These are phyloP conservation scores for Rhizomys pruinosus DNA, from an alignment of 2,113 vertebrate genomes.

Conservation along the genomic window DNA sequence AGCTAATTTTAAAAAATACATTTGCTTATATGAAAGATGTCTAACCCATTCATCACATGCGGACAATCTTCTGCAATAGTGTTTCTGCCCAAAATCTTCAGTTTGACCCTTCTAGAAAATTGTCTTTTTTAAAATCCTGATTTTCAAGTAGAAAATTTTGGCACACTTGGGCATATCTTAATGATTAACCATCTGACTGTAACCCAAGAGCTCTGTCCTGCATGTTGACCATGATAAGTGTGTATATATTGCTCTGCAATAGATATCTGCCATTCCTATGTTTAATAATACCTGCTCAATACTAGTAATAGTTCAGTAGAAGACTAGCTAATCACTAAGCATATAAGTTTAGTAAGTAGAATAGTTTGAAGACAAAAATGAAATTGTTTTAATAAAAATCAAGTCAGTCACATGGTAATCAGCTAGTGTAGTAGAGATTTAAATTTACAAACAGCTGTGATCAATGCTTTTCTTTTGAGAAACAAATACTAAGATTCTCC, in stretches of 20 bases:
- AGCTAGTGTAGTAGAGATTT: neutral
- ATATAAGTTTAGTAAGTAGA: neutral
- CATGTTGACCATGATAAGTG: neutral
- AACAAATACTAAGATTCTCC: neutral
- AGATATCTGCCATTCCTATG: neutral
- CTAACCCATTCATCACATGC: neutral
- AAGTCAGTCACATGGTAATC: neutral
- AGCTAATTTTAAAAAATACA: constrained; percentile 30
- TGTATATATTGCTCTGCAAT: neutral
- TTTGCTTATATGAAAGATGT: constrained; percentile 13
- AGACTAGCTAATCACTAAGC: neutral
- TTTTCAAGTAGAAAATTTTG: neutral
- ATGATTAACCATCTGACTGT: neutral
- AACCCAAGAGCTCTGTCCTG: neutral
- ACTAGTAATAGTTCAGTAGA: neutral
- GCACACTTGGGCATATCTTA: constrained; percentile 12
- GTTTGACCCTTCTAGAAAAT: neutral
- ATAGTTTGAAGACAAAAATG: constrained; percentile 38
- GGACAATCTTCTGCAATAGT: constrained; percentile 20
- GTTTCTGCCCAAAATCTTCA: neutral
- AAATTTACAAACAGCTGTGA: neutral
- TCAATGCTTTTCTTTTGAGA: neutral
- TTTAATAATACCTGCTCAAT: neutral
- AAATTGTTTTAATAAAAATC: neutral
- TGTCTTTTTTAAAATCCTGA: neutral